A percentile compares a stretch with the other conserved stretches of the same genome.
These are phyloP conservation scores for Dermatemys mawii DNA, from an alignment of 2,113 vertebrate species.

Conservation along the genomic window DNA sequence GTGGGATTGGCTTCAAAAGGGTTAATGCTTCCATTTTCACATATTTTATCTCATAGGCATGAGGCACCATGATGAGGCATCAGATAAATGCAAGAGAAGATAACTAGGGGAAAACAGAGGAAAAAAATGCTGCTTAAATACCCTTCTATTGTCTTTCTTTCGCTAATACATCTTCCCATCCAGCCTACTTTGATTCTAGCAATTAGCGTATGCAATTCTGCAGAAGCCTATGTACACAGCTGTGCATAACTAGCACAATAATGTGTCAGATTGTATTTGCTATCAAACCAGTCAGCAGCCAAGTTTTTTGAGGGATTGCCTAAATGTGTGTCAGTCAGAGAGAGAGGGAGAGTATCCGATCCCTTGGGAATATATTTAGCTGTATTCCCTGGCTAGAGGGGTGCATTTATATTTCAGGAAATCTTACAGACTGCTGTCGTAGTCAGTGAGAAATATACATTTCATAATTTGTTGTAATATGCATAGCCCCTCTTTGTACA, in stretches of 20 bases:
- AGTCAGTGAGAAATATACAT: neutral
- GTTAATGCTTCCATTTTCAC: neutral
- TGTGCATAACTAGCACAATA: constrained; percentile 11
- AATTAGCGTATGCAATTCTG: constrained; percentile 22
- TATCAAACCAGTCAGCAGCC: constrained; percentile 36
- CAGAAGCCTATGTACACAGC: neutral
- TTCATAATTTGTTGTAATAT: neutral
- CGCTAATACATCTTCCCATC: neutral
- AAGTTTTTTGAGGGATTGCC: constrained; percentile 33
- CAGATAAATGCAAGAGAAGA: neutral
- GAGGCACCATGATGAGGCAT: neutral
- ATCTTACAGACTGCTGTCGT: neutral
- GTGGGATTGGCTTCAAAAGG: neutral
- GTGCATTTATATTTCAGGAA: constrained; percentile 21
- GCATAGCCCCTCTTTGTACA: neutral
- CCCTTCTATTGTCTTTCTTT: neutral
- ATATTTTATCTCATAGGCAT: neutral
- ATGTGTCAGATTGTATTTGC: constrained; percentile 37
- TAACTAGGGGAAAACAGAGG: neutral
- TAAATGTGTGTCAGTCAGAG: constrained; percentile 7
- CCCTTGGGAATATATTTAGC: neutral
- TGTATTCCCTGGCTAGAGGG: neutral
- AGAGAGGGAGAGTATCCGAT: neutral
- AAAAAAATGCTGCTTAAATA: neutral
- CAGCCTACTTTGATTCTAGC: neutral